These are phyloP conservation scores for Neuroscelio doddi DNA, from an alignment of 2,888 invertebrate species.

Conservation along the genomic window DNA sequence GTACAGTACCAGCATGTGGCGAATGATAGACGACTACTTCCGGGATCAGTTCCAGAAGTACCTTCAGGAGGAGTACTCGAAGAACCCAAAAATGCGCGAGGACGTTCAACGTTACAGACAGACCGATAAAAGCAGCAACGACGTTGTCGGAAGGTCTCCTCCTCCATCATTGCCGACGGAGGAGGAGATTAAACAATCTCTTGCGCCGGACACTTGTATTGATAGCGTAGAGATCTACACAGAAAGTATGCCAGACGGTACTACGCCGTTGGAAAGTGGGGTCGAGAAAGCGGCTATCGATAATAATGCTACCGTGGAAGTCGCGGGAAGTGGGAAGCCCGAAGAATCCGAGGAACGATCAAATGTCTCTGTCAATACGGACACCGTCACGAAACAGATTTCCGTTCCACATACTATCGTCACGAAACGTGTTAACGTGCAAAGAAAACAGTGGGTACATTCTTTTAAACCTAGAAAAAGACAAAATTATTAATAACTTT, in stretches of 20 bases:
- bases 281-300: slow-evolving; percentile 22
- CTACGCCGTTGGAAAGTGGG: too few relatives aligned
- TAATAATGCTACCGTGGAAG: slow-evolving; percentile 53
- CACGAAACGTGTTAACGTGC: slow-evolving; percentile 8
- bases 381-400: slow-evolving; percentile 1
- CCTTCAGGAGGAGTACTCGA: slow-evolving; percentile 73
- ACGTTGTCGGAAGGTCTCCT: slow-evolving; percentile 23
- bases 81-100: slow-evolving; percentile 63
- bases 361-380: background rate
- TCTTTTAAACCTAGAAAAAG: background rate
- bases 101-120: slow-evolving; percentile 49
- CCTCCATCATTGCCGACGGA: slow-evolving; percentile 7
- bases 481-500: too few relatives aligned
- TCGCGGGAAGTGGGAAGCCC: slow-evolving; percentile 27
- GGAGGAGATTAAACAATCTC: slow-evolving; percentile 6
- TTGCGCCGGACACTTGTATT: too few relatives aligned
- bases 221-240: slow-evolving; percentile 31
- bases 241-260: slow-evolving; percentile 17
- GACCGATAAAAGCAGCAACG: slow-evolving; percentile 37
- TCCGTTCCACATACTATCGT: slow-evolving; percentile 13
- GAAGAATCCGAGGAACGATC: slow-evolving; percentile 10
- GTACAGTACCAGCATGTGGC: slow-evolving; percentile 82
- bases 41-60: slow-evolving; percentile 80
- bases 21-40: slow-evolving; percentile 83
- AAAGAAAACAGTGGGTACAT: slow-evolving; percentile 18